A percentile compares a stretch with the other conserved stretches of the same genome.
Evolutionary conservation across 2,888 invertebrate species (phyloP).

Genomic region (Odontomyia ornata): DNA sequence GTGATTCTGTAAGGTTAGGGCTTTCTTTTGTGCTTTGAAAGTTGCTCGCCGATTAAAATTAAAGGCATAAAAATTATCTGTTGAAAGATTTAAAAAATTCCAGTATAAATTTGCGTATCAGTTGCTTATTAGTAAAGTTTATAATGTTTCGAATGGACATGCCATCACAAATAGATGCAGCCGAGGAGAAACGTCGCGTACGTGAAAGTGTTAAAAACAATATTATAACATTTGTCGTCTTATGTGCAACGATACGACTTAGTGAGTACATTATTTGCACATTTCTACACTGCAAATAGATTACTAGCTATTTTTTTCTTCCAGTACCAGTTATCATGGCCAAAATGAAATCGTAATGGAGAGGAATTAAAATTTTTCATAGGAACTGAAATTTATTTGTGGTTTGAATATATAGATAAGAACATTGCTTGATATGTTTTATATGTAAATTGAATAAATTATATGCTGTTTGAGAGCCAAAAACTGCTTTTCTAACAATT

Average conservation of each 20-base stretch:
- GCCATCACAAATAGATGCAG: slow-evolving; percentile 61
- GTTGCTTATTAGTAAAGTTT: not conserved
- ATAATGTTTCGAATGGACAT: slow-evolving; percentile 60
- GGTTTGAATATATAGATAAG: not conserved
- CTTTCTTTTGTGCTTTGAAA: no score
- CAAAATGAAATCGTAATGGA: slow-evolving; percentile 27
- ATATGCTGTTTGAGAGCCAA: not conserved
- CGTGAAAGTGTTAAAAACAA: slow-evolving; percentile 60
- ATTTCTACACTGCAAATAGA: not conserved
- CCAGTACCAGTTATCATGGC: slow-evolving; percentile 40
- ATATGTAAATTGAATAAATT: not conserved
- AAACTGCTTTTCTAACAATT: no score
- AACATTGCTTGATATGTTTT: not conserved
- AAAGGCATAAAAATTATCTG: not conserved
- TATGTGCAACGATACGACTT: slow-evolving; percentile 59
- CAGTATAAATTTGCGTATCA: not conserved
- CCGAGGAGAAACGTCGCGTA: slow-evolving; percentile 61
- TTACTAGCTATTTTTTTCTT: slow-evolving; percentile 6
- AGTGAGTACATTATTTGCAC: slow-evolving; percentile 53
- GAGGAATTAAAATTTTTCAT: not conserved
- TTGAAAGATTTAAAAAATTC: not conserved
- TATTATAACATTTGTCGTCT: slow-evolving; percentile 57
- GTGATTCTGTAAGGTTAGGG: no score
- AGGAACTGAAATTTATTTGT: not conserved
- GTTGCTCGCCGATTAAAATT: not conserved